Conservation (phyloP, 2,888 invertebrate species). For the Lasius fuliginosus region DNA sequence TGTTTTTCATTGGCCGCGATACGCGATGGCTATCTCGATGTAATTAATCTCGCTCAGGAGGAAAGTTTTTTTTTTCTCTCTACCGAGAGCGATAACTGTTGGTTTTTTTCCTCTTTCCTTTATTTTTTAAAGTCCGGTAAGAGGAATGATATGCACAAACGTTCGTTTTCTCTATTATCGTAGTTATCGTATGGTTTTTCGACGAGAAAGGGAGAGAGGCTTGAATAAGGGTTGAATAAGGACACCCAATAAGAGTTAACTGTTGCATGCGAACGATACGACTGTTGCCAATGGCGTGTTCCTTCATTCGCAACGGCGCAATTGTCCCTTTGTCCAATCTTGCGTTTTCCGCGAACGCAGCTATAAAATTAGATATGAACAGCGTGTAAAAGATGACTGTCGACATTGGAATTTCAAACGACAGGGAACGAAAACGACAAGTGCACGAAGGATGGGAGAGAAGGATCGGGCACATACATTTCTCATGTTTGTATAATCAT, state of each 20-base stretch:
- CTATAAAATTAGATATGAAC: constrained; percentile 44
- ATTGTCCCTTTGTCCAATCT: background rate
- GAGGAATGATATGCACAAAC: background rate
- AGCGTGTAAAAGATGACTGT: constrained; percentile 47
- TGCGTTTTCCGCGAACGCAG: constrained; percentile 1
- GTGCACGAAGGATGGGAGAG: background rate
- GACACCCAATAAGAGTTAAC: background rate
- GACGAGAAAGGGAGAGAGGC: background rate
- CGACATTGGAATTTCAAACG: constrained; percentile 42
- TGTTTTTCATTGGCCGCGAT: background rate
- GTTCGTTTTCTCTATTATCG: too few relatives aligned
- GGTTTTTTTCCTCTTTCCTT: background rate
- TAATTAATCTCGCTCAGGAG: background rate
- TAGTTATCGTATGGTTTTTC: background rate
- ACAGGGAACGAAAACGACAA: constrained; percentile 29
- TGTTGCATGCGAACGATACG: background rate
- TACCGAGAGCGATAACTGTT: background rate
- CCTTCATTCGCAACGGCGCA: background rate
- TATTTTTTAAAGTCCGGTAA: background rate
- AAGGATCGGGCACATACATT: background rate
- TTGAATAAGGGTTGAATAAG: background rate
- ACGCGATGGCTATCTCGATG: background rate
- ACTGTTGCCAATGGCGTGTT: background rate
- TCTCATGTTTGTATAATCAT: background rate
- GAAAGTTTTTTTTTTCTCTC: background rate